A percentile compares a stretch with the other conserved stretches of the same genome.
Conservation (phyloP, 2,797 vertebrate species). For the Enteromius mattozi region DNA sequence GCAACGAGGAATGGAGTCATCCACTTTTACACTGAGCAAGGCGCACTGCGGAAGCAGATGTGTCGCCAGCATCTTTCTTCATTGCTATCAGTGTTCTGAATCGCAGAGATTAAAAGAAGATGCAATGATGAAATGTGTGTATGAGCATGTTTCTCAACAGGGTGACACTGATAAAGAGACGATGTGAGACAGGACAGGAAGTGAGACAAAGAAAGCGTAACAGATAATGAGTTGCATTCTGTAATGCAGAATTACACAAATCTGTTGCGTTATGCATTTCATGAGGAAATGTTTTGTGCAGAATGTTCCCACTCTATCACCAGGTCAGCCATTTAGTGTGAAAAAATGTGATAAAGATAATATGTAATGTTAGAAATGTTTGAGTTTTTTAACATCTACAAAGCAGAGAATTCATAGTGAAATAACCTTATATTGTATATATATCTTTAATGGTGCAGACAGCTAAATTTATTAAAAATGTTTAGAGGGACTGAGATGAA, state of each 20-base stretch:
- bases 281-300: neutral
- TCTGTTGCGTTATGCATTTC: neutral
- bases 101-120: conserved; percentile 40
- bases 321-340: neutral
- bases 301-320: neutral
- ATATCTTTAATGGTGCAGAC: neutral
- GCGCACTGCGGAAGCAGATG: conserved; percentile 16
- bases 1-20: conserved; percentile 35
- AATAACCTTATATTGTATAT: neutral
- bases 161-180: conserved; percentile 4
- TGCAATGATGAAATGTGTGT: conserved; percentile 8
- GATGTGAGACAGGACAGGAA: conserved; percentile 28
- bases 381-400: neutral
- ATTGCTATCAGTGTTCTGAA: conserved; percentile 11
- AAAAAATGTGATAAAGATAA: neutral
- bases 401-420: neutral
- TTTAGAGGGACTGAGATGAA: neutral
- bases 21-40: neutral
- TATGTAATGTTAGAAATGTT: neutral
- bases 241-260: conserved; percentile 5
- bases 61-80: conserved; percentile 12
- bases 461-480: neutral
- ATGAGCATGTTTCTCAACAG: conserved; percentile 25
- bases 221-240: conserved; percentile 23
- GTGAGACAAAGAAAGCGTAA: neutral